A percentile compares a stretch with the other conserved stretches of the same genome.
These are phyloP conservation scores for Calephelis nemesis DNA, from an alignment of 1,140 invertebrate species.

Conservation along the genomic window DNA sequence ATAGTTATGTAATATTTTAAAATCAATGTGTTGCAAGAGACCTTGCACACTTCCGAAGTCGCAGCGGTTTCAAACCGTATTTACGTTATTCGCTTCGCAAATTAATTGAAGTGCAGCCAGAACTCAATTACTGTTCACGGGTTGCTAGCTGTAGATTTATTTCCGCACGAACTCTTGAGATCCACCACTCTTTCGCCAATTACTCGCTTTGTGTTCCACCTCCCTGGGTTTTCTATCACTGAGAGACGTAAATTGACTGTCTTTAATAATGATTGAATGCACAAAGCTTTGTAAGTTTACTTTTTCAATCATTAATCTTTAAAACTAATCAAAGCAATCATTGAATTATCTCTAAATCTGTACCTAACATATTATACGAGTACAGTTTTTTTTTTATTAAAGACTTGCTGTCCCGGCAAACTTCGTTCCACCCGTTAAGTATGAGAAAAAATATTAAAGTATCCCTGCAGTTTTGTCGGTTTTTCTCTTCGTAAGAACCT, in stretches of 20 bases:
- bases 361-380: too few relatives aligned
- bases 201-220: slow-evolving; percentile 28
- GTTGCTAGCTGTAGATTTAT: slow-evolving; percentile 39
- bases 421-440: too few relatives aligned
- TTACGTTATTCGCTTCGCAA: slow-evolving; percentile 33
- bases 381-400: too few relatives aligned
- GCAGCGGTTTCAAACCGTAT: background rate
- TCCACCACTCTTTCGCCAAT: slow-evolving; percentile 42
- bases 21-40: too few relatives aligned
- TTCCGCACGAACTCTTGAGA: slow-evolving; percentile 39
- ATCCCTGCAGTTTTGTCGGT: too few relatives aligned
- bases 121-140: slow-evolving; percentile 46
- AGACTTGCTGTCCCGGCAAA: too few relatives aligned
- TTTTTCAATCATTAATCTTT: background rate
- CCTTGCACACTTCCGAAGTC: background rate
- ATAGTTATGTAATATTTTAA: too few relatives aligned
- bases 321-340: background rate
- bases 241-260: background rate
- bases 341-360: too few relatives aligned
- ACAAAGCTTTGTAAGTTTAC: background rate
- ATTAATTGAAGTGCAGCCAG: slow-evolving; percentile 49
- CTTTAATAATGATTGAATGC: background rate
- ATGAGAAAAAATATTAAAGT: too few relatives aligned
- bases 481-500: too few relatives aligned
- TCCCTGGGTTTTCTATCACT: background rate